These are phyloP conservation scores for Platichthys flesus DNA, from an alignment of 2,113 vertebrate species.

Conservation along the genomic window DNA sequence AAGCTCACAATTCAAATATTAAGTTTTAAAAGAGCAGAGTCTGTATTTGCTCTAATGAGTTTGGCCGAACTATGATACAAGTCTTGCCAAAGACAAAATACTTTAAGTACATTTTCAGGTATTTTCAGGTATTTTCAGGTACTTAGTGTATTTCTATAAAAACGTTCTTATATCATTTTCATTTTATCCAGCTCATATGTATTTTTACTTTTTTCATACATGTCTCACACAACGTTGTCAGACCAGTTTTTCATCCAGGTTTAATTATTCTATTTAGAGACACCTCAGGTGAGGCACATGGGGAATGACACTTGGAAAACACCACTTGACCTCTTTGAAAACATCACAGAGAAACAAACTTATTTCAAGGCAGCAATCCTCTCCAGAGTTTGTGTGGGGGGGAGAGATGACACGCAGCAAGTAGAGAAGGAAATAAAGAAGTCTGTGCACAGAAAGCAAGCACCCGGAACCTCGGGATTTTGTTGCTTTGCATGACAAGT, in stretches of 20 bases:
- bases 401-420: constrained; percentile 14
- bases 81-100: neutral
- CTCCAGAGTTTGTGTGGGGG: neutral
- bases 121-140: too few relatives aligned
- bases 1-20: constrained; percentile 52
- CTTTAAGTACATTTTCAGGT: too few relatives aligned
- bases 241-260: constrained; percentile 34
- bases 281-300: constrained; percentile 16
- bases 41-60: constrained; percentile 51
- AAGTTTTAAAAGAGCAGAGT: constrained; percentile 33
- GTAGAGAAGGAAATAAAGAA: constrained; percentile 12
- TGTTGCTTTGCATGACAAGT: constrained; percentile 4
- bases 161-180: too few relatives aligned
- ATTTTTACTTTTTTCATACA: neutral
- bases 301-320: constrained; percentile 11
- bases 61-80: neutral
- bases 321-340: constrained; percentile 28
- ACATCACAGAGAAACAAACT: neutral
- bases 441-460: constrained; percentile 38
- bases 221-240: neutral
- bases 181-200: neutral
- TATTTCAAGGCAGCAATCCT: constrained; percentile 33
- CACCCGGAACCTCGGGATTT: neutral
- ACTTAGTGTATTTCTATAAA: too few relatives aligned
- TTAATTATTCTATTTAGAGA: constrained; percentile 20